Percentiles rank a stretch among this genome's conserved stretches.
phyloP scores from a whole-genome alignment of 2,113 vertebrate species.

The Tympanuchus pallidicinctus region DNA sequence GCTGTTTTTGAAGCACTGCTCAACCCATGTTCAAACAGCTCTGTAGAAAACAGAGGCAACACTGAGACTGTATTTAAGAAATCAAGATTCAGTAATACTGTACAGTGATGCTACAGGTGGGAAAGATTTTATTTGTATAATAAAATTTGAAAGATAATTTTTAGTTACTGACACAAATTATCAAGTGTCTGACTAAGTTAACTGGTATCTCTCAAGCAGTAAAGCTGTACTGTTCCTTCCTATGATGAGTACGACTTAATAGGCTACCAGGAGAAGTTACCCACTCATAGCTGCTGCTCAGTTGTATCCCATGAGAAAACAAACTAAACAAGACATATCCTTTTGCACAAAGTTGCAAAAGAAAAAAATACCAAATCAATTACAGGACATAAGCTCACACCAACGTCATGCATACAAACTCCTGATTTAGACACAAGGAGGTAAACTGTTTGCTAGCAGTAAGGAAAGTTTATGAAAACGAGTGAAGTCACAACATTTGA shows the following conservation, averaged over 20 bases:
- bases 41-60: neutral
- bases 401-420: neutral
- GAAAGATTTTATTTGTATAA: neutral
- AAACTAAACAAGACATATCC: neutral
- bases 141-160: neutral
- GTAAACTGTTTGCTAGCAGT: neutral
- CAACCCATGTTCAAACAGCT: neutral
- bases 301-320: neutral
- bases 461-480: neutral
- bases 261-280: neutral
- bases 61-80: neutral
- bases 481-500: neutral
- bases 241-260: neutral
- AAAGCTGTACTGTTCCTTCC: neutral
- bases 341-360: neutral
- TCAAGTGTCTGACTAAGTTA: neutral
- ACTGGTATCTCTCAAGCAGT: neutral
- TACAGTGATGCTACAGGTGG: neutral
- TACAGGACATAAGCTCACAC: neutral
- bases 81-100: neutral
- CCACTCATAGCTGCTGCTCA: neutral
- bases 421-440: neutral
- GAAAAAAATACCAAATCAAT: neutral
- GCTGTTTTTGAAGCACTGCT: neutral
- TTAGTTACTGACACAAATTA: neutral